Evolutionary conservation across 2,113 vertebrate species (phyloP).

Genomic region (Phycodurus eques): DNA sequence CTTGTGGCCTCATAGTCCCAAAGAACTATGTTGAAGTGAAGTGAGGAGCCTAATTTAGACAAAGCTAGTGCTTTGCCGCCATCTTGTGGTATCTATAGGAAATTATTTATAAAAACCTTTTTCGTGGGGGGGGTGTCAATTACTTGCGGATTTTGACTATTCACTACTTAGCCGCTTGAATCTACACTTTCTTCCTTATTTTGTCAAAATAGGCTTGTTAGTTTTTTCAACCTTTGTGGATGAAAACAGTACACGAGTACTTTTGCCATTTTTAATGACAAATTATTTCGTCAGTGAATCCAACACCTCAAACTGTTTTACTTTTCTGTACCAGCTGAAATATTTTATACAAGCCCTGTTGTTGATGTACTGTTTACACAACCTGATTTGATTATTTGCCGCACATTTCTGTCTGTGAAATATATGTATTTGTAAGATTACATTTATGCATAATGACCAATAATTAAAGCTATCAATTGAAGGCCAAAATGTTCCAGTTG

Average conservation of each 20-base stretch:
- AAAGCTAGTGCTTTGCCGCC: too few relatives aligned
- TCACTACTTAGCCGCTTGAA: too few relatives aligned
- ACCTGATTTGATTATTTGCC: not conserved
- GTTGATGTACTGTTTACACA: not conserved
- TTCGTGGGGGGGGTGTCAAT: too few relatives aligned
- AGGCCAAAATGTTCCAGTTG: not conserved
- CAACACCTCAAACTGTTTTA: not conserved
- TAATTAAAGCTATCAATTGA: constrained; percentile 3
- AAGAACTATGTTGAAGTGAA: not conserved
- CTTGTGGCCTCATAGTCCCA: not conserved
- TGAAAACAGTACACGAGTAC: too few relatives aligned
- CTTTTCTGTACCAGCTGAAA: not conserved
- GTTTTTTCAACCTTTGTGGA: too few relatives aligned
- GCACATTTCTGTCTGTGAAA: not conserved
- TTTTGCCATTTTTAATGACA: not conserved
- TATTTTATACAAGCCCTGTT: not conserved
- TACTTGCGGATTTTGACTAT: too few relatives aligned
- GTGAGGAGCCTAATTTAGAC: not conserved
- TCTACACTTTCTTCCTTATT: too few relatives aligned
- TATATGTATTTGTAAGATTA: not conserved
- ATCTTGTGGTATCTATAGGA: too few relatives aligned
- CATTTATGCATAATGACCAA: constrained; percentile 1
- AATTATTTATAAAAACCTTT: too few relatives aligned
- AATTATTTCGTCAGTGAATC: not conserved
- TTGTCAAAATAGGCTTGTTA: too few relatives aligned